Evolutionary conservation across 2,888 invertebrate species (phyloP).

Genomic region (Nymphalis c-album): DNA sequence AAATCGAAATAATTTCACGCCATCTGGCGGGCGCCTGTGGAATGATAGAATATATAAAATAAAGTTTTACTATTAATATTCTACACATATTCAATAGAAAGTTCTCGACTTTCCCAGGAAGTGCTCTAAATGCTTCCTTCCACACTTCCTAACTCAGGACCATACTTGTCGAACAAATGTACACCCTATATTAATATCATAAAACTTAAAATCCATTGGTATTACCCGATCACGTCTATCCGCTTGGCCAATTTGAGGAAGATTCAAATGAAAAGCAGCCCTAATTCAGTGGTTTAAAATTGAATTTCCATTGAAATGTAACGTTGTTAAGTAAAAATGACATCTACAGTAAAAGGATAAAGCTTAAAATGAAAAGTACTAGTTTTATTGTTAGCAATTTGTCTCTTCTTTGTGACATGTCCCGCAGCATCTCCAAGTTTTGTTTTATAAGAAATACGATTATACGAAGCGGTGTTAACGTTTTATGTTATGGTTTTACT

Average conservation of each 20-base stretch:
- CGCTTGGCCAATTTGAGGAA: neutral
- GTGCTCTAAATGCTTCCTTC: constrained; percentile 41
- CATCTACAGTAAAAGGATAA: neutral
- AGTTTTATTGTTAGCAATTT: constrained; percentile 21
- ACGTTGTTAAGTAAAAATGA: constrained; percentile 7
- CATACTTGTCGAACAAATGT: neutral
- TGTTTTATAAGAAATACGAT: constrained; percentile 16
- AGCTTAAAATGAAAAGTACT: neutral
- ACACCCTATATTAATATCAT: neutral
- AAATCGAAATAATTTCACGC: neutral
- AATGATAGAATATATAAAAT: constrained; percentile 1
- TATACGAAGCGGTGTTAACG: constrained; percentile 12
- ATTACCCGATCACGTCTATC: neutral
- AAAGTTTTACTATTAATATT: constrained; percentile 20
- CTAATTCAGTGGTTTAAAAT: constrained; percentile 14
- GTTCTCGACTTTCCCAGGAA: constrained; percentile 38
- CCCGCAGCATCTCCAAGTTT: constrained; percentile 18
- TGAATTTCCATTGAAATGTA: constrained; percentile 3
- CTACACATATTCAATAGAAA: constrained; percentile 25
- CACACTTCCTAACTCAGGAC: constrained; percentile 20
- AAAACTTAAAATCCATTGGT: constrained; percentile 3
- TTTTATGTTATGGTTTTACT: neutral
- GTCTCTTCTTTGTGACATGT: constrained; percentile 24
- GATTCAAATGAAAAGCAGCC: constrained; percentile 23
- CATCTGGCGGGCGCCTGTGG: neutral